Evolutionary conservation across 2,888 invertebrate genomes (phyloP).

Genomic region (Phymatocera aterrima): DNA sequence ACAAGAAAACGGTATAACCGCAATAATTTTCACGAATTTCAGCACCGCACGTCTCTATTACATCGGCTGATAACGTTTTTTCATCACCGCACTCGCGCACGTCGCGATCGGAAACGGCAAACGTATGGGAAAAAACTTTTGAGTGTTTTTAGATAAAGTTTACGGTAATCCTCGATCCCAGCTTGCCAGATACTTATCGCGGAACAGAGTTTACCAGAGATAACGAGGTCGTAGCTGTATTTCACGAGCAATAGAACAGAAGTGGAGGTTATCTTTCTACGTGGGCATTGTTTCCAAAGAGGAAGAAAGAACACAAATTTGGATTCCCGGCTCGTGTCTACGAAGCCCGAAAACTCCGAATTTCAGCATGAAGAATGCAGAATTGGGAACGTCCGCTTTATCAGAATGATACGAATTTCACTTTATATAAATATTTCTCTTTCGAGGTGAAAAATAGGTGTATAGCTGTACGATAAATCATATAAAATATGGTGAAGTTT

Average conservation of each 20-base stretch:
- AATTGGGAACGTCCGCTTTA: too few species aligned
- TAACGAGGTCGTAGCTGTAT: not conserved
- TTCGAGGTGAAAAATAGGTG: too few species aligned
- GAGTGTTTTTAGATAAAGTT: not conserved
- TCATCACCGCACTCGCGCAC: not conserved
- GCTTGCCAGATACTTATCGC: not conserved
- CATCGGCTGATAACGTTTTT: not conserved
- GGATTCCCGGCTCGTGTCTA: too few species aligned
- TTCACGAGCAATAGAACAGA: not conserved
- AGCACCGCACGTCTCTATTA: not conserved
- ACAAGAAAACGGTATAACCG: too few species aligned
- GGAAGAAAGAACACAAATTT: too few species aligned
- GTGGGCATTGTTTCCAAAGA: not conserved
- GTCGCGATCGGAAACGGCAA: not conserved
- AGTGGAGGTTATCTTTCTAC: not conserved
- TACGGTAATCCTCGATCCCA: not conserved
- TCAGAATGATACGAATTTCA: too few species aligned
- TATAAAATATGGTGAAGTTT: not conserved
- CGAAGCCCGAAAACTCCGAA: too few species aligned
- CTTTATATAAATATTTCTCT: too few species aligned
- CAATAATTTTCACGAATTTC: not conserved
- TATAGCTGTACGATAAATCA: conserved; percentile 20
- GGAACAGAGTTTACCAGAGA: not conserved
- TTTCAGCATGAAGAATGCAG: too few species aligned
- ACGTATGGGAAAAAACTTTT: not conserved